Conservation (phyloP, 2,797 vertebrate species). For the Monodelphis domestica region DNA sequence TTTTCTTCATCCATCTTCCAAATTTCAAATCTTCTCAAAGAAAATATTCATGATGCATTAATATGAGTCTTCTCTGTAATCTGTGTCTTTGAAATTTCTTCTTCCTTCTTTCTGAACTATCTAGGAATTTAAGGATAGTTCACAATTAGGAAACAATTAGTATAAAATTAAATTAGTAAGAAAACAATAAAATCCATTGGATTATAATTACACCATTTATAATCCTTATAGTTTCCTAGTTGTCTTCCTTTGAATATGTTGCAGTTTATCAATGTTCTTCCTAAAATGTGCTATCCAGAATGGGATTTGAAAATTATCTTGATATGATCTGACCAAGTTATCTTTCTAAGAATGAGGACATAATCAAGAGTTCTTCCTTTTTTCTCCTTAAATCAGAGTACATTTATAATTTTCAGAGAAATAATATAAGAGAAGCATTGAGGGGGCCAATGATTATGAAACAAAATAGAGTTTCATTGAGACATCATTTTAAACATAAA, state of each 20-base stretch:
- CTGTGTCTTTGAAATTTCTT: neutral
- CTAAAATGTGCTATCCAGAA: neutral
- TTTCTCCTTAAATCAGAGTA: constrained; percentile 1
- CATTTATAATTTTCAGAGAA: neutral
- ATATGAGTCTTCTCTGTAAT: neutral
- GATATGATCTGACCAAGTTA: neutral
- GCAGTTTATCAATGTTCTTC: neutral
- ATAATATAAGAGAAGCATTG: neutral
- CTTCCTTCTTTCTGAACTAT: neutral
- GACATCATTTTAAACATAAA: neutral
- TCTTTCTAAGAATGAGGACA: neutral
- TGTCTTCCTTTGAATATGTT: neutral
- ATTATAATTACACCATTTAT: neutral
- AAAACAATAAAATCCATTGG: neutral
- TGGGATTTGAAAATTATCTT: neutral
- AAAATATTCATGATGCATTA: neutral
- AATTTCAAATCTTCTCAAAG: neutral
- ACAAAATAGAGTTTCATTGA: neutral
- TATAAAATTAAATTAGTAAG: neutral
- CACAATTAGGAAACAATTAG: neutral
- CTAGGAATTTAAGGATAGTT: neutral
- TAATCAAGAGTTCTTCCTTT: neutral
- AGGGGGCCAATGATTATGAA: neutral
- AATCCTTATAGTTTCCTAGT: neutral
- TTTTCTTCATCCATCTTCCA: neutral